Evolutionary conservation across 2,888 invertebrate species (phyloP), one percentile per base, ranked within the genome.

Genomic region (Eupithecia abbreviata): DNA sequence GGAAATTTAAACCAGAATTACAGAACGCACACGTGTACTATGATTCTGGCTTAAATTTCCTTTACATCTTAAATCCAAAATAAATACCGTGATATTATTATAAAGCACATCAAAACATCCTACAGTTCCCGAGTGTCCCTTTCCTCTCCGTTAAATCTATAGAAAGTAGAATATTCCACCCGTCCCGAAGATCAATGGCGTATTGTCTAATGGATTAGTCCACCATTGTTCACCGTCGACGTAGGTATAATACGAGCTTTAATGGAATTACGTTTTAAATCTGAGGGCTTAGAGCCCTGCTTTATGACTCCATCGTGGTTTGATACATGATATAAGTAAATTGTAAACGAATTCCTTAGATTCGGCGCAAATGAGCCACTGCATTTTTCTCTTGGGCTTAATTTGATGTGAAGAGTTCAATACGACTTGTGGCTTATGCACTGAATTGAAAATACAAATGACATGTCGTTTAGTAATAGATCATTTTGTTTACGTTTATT

Each of bases 191-290:
- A 81, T 81, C 81, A 81, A 81, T 79, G 79, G 77, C 69, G 76
- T 76, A 78, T 78, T 78, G 81, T 81, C 78, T 79, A 79, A 81
- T 81, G 79, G 79, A 81, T 81, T 81, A 81, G 79, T 41, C 67
- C 74, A 75, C 76, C 77, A 78, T 80, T 80, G 79, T 80, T 77
- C 72, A 68, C 70, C 76, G 73, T 79, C 78, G 79, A 79, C 69
- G 78, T 81, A 77, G 79, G 81, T 79, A 81, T 81, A 81, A 79
- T 76, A 79, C 79, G 66, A 68, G 73, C 76, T 76, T 71, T 80
- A 77, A 75, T 76, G 75, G 79, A 76, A 79, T 80, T 79, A 79
- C 78, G 72, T 72, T 76, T 75, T 76, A 77, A 72, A 76, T 77
- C 71, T 72, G 74, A 72, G 73, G 77, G 75, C 81, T 75, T 45